Evolutionary conservation across 2,888 invertebrate species (phyloP).

Genomic region (Thera obeliscata): DNA sequence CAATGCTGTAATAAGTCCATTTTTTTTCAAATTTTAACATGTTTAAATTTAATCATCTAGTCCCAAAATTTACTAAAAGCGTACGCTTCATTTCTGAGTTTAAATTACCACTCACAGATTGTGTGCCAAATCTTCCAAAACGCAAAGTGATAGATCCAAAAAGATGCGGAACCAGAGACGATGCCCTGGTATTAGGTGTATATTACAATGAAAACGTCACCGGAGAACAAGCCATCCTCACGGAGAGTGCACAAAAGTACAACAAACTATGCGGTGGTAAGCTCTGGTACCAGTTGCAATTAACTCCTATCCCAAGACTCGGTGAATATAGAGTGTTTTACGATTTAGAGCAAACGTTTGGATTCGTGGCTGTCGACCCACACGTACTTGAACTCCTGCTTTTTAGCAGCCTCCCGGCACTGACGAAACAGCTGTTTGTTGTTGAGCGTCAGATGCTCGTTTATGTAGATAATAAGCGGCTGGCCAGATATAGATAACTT

Average conservation of each 20-base stretch:
- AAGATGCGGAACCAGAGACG: slow-evolving; percentile 62
- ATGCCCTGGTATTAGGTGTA: slow-evolving; percentile 86
- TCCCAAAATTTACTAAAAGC: slow-evolving; percentile 42
- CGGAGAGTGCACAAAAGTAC: slow-evolving; percentile 85
- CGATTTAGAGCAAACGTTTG: slow-evolving; percentile 86
- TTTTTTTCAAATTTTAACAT: slow-evolving; percentile 62
- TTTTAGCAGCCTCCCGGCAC: no score
- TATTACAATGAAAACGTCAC: slow-evolving; percentile 85
- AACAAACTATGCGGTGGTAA: slow-evolving; percentile 82
- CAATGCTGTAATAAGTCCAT: slow-evolving; percentile 52
- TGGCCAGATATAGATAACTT: no score
- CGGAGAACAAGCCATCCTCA: slow-evolving; percentile 82
- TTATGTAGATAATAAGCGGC: no score
- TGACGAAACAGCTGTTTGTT: no score
- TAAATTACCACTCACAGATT: slow-evolving; percentile 62
- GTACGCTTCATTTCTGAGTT: slow-evolving; percentile 71
- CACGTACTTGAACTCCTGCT: no score
- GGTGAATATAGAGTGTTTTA: slow-evolving; percentile 86
- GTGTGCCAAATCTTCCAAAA: slow-evolving; percentile 51
- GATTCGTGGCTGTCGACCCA: slow-evolving; percentile 88
- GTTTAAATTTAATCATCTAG: slow-evolving; percentile 49
- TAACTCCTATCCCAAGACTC: slow-evolving; percentile 80
- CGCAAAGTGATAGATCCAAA: slow-evolving; percentile 61
- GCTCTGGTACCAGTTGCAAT: slow-evolving; percentile 80
- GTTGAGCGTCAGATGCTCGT: no score